phyloP scores from a whole-genome alignment of 2,113 vertebrate genomes.

The Mungos mungo region DNA sequence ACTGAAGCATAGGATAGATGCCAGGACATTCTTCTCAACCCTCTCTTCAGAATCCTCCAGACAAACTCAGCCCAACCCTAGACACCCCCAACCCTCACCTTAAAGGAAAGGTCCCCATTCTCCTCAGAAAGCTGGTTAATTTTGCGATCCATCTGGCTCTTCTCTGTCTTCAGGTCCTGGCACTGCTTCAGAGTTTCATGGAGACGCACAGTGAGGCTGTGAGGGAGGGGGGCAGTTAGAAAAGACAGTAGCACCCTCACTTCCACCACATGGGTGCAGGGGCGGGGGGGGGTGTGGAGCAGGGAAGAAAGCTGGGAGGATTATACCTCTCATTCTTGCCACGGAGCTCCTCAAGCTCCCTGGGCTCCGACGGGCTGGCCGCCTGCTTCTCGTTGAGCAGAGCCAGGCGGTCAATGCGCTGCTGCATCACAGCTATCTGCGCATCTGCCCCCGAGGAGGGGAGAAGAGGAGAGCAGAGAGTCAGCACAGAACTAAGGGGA shows the following conservation, averaged over 20 bases:
- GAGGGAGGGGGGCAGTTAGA: background rate
- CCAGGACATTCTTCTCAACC: background rate
- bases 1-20: background rate
- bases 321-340: slow-evolving; percentile 88
- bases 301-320: background rate
- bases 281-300: background rate
- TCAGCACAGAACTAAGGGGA: background rate
- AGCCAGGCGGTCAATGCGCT: slow-evolving; percentile 88
- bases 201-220: slow-evolving; percentile 88
- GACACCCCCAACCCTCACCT: slow-evolving; percentile 80
- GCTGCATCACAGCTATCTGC: slow-evolving; percentile 88
- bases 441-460: slow-evolving; percentile 83
- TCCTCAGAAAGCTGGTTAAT: slow-evolving; percentile 90
- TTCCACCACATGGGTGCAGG: rapidly evolving
- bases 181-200: slow-evolving; percentile 89
- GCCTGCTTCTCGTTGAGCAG: slow-evolving; percentile 84
- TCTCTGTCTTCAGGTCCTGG: slow-evolving; percentile 90
- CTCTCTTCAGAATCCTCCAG: background rate
- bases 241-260: rapidly evolving
- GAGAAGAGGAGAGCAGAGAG: background rate
- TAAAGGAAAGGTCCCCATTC: slow-evolving; percentile 91
- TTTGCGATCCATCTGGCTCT: slow-evolving; percentile 91
- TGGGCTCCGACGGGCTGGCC: slow-evolving; percentile 79
- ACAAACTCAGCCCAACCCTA: background rate
- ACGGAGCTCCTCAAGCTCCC: slow-evolving; percentile 88